These are phyloP conservation scores for Eulithis testata DNA, from an alignment of 2,888 invertebrate species.

Conservation along the genomic window DNA sequence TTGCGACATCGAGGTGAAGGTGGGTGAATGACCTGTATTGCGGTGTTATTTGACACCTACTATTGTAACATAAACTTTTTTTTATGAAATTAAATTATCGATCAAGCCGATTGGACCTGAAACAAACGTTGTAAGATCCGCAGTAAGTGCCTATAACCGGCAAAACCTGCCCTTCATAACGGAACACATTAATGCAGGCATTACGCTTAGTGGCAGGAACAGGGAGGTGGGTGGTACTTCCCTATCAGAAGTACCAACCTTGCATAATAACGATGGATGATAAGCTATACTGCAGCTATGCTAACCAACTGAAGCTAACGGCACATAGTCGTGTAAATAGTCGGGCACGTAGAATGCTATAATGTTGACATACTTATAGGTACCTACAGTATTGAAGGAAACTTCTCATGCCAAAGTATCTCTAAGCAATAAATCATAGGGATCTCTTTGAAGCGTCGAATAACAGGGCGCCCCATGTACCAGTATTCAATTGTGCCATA, in stretches of 20 bases:
- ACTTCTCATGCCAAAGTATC: no score
- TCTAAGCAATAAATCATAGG: no score
- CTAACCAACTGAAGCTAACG: neutral
- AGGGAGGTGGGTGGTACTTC: slow-evolving; percentile 25
- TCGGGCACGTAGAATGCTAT: no score
- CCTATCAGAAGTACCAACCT: slow-evolving; percentile 19
- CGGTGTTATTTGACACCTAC: no score
- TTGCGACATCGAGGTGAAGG: no score
- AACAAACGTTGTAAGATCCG: slow-evolving; percentile 14
- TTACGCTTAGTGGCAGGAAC: slow-evolving; percentile 25
- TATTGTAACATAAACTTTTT: no score
- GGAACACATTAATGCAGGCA: slow-evolving; percentile 31
- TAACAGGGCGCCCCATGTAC: neutral
- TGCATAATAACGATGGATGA: slow-evolving; percentile 16
- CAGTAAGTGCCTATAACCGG: slow-evolving; percentile 2
- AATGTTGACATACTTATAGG: no score
- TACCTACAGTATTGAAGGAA: no score
- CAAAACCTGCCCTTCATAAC: slow-evolving; percentile 16
- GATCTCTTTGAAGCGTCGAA: neutral
- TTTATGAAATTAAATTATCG: no score
- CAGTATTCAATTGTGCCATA: neutral
- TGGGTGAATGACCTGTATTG: no score
- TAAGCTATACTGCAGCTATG: slow-evolving; percentile 19
- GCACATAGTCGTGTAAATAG: no score
- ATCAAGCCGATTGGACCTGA: neutral